Evolutionary conservation across 2,797 vertebrate genomes (phyloP).

Genomic region (Alcedo atthis): DNA sequence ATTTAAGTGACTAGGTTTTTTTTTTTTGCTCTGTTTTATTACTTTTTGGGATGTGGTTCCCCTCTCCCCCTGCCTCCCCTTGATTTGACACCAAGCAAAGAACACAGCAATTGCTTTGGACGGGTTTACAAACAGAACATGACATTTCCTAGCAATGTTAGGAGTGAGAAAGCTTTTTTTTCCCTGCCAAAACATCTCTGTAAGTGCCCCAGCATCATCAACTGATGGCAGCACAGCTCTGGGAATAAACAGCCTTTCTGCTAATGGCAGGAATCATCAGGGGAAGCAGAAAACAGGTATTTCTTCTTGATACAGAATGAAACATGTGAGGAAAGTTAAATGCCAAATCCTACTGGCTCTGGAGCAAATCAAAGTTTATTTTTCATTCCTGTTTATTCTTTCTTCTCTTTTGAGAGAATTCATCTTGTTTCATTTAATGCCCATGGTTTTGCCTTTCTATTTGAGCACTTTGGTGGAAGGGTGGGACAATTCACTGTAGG

Average conservation of each 20-base stretch:
- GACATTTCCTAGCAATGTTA: not conserved
- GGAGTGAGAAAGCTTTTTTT: not conserved
- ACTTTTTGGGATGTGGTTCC: not conserved
- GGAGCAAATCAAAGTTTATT: not conserved
- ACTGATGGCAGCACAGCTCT: constrained; percentile 71
- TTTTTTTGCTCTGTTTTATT: not conserved
- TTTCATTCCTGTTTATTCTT: not conserved
- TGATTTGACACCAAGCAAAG: not conserved
- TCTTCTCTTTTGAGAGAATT: not conserved
- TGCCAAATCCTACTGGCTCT: not conserved
- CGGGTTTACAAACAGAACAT: not conserved
- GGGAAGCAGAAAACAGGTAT: constrained; percentile 25
- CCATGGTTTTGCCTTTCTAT: not conserved
- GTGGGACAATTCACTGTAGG: not conserved
- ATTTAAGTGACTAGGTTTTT: not conserved
- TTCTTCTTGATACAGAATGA: not conserved
- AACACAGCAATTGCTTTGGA: not conserved
- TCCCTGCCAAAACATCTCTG: constrained; percentile 37
- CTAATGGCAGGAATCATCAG: constrained; percentile 29
- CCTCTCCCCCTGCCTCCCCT: not conserved
- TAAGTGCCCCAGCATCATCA: constrained; percentile 58
- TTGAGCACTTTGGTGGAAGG: not conserved
- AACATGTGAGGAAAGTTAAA: not conserved
- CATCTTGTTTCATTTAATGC: not conserved
- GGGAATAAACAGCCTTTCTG: constrained; percentile 43